Evolutionary conservation across 2,113 vertebrate genomes (phyloP).

Genomic region (Syngnathoides biaculeatus): DNA sequence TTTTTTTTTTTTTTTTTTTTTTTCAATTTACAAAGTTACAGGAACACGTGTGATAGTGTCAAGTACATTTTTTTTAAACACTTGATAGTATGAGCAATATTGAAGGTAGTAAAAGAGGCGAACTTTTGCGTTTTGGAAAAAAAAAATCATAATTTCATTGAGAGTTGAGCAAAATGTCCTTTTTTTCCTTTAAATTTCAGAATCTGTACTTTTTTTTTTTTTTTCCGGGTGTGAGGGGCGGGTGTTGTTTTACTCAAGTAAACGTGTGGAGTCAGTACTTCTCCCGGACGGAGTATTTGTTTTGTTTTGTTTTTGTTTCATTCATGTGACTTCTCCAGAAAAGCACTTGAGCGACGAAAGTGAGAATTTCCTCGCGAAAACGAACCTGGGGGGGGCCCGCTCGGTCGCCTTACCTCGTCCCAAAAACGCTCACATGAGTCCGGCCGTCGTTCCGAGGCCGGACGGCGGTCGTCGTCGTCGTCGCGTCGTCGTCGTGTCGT

Average conservation of each 20-base stretch:
- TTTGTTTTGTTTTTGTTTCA: no score
- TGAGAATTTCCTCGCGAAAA: not conserved
- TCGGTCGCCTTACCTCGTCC: conserved; percentile 53
- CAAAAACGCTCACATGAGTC: conserved; percentile 54
- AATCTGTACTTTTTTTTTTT: not conserved
- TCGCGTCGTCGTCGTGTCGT: conserved; percentile 25
- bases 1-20: no score
- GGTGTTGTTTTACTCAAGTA: not conserved
- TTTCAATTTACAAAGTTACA: not conserved
- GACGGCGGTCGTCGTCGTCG: conserved; percentile 17
- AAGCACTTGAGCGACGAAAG: not conserved
- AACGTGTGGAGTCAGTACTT: not conserved
- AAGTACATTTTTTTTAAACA: not conserved
- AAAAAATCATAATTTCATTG: no score
- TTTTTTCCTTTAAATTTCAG: not conserved
- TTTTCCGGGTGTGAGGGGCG: no score
- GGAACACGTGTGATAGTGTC: not conserved
- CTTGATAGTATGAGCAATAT: no score
- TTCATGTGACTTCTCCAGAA: no score
- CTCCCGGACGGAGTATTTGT: not conserved
- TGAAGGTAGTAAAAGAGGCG: no score
- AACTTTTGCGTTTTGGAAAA: no score
- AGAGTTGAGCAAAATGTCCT: no score
- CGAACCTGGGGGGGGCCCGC: not conserved
- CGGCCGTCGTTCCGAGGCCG: conserved; percentile 15